Conservation (phyloP, 2,888 invertebrate species). For the Ochropleura leucogaster region DNA sequence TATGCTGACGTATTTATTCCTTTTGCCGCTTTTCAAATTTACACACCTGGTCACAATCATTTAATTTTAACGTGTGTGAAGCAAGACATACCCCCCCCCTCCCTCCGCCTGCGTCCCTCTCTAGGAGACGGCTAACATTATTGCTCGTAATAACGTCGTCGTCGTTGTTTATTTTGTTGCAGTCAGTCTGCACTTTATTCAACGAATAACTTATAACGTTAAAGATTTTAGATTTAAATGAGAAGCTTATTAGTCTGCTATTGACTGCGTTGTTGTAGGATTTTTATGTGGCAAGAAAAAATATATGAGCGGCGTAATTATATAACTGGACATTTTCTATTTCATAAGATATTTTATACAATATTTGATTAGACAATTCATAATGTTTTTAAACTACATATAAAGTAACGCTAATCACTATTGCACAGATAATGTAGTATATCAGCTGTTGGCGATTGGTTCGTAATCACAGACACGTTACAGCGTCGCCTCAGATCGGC, state of each 20-base stretch:
- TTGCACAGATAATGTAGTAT: neutral
- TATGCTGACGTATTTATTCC: neutral
- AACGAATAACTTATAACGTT: neutral
- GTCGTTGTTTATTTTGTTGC: neutral
- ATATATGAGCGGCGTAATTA: neutral
- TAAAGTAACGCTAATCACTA: too few relatives aligned
- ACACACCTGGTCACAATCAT: too few relatives aligned
- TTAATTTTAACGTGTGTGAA: conserved; percentile 14
- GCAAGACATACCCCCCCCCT: neutral
- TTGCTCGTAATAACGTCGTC: conserved; percentile 6
- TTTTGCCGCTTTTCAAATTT: too few relatives aligned
- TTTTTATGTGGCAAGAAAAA: neutral
- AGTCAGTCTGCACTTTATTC: neutral
- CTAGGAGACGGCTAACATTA: neutral
- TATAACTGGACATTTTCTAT: neutral
- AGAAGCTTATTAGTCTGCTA: neutral
- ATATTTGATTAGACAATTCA: neutral
- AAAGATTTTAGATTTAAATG: conserved; percentile 9
- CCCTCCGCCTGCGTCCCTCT: accelerated
- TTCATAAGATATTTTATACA: neutral
- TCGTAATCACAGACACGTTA: neutral
- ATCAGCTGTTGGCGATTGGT: neutral
- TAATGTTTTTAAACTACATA: neutral
- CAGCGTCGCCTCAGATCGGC: neutral
- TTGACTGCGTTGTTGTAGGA: neutral